Percentiles rank a stretch among this genome's conserved stretches.
phyloP scores from a whole-genome alignment of 2,113 vertebrate genomes.

The Tapirus terrestris region DNA sequence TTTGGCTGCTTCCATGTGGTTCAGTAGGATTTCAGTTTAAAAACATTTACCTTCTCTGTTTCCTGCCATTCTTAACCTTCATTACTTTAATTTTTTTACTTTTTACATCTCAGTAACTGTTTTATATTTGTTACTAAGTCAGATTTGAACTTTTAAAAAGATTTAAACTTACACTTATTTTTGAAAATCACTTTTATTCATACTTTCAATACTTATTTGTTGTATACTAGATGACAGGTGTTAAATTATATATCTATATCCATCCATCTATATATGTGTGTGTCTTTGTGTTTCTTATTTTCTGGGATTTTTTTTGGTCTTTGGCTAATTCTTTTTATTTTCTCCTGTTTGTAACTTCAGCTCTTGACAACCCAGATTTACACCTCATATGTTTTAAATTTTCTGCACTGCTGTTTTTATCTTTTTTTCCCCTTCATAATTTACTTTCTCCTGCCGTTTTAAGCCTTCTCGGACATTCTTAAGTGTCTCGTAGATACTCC shows the following conservation, averaged over 20 bases:
- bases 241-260: neutral
- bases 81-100: neutral
- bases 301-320: neutral
- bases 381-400: slow-evolving; percentile 27
- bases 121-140: slow-evolving; percentile 5
- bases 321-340: slow-evolving; percentile 21
- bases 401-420: slow-evolving; percentile 37
- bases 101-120: neutral
- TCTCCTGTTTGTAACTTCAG: slow-evolving; percentile 48
- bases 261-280: neutral
- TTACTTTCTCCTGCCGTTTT: slow-evolving; percentile 51
- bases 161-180: slow-evolving; percentile 12
- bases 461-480: neutral
- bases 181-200: slow-evolving; percentile 1
- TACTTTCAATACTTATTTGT: neutral
- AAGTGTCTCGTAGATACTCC: neutral
- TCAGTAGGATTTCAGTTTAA: slow-evolving; percentile 25
- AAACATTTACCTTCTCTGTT: slow-evolving; percentile 38
- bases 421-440: neutral
- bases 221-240: neutral
- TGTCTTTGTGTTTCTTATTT: neutral
- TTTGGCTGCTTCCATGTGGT: neutral
- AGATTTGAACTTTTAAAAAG: slow-evolving; percentile 26
- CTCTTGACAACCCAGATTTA: slow-evolving; percentile 37
- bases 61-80: slow-evolving; percentile 20